Evolutionary conservation across 2,888 invertebrate species (phyloP), one percentile per base, ranked within the genome.

Genomic region (Drosophila limbata): DNA sequence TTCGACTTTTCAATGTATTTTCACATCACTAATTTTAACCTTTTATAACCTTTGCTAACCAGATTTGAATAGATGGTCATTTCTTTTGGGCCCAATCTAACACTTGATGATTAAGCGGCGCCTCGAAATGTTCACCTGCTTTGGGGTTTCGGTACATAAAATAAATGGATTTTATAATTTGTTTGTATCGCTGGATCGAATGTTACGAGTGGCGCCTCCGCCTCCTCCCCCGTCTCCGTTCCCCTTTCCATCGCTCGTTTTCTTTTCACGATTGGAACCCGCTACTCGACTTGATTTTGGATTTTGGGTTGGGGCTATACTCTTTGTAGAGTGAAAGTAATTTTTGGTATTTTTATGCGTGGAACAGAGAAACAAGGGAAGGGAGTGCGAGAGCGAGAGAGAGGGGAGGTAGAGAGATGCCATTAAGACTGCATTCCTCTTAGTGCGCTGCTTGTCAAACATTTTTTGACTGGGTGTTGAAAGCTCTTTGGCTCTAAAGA

Each of bases 391-490:
- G 21, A n/a, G 25, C 4, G 11, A 6, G 21, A n/a, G 33, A 21
- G 28, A 33, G 31, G 45, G 17, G 10, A 56, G 42, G 8, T 28
- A 45, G 40, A 44, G 50, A 40, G 44, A 70, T 62, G 62, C 77
- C 82, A 83, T 83, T 87, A 84, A 74, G 62, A 67, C 69, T 73
- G 85, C 88, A 83, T 83, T 83, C 83, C 70, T 69, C 55, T 68
- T 53, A 56, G 73, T 76, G 61, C 69, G 61, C 50, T 45, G 79
- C 81, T 77, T 81, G 81, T 79, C 81, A 81, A 81, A 73, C 70
- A 73, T 78, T 67, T 68, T 15, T 44, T 40, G 78, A 76, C 67
- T 72, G 83, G 69, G 85, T 83, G 83, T 84, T 87, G 83, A 83
- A 83, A 83, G 83, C 85, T 82, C 79, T 87, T 77, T 68, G 73